Conservation (phyloP, 2,888 invertebrate species). For the Pheosia tremula region DNA sequence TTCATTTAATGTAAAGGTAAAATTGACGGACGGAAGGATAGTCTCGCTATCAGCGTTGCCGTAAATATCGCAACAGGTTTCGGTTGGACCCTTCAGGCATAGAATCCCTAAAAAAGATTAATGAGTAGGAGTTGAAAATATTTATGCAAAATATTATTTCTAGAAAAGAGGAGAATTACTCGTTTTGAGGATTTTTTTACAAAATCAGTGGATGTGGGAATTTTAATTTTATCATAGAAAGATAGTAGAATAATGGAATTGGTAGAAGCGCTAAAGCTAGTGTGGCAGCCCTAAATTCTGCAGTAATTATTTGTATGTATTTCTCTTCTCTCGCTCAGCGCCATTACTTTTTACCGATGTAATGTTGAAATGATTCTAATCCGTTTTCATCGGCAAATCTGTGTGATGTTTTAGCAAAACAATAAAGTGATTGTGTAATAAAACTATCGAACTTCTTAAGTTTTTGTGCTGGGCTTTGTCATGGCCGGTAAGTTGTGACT, state of each 20-base stretch:
- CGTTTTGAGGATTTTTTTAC: no score
- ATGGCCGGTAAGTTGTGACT: constrained; percentile 92
- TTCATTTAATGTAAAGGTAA: no score
- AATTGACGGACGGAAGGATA: no score
- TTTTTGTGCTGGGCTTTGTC: constrained; percentile 87
- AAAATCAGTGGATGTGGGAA: no score
- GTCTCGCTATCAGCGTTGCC: no score
- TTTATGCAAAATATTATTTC: no score
- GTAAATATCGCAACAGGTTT: no score
- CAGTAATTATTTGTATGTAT: constrained; percentile 81
- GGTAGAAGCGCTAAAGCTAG: constrained; percentile 16
- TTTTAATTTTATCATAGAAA: constrained; percentile 3
- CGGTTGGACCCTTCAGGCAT: no score
- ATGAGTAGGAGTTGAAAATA: no score
- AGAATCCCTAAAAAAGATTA: no score
- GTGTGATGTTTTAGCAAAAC: constrained; percentile 83
- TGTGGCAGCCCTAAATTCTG: constrained; percentile 72
- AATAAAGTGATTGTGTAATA: constrained; percentile 80
- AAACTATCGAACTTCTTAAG: constrained; percentile 82
- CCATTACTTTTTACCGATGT: constrained; percentile 84
- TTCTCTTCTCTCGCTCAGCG: constrained; percentile 64
- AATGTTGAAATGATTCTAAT: constrained; percentile 85
- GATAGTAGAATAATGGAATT: constrained; percentile 44
- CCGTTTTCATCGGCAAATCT: constrained; percentile 84
- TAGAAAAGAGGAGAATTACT: no score